These are phyloP conservation scores for Dorcus parallelipipedus DNA, from an alignment of 2,888 invertebrate genomes.

Conservation along the genomic window DNA sequence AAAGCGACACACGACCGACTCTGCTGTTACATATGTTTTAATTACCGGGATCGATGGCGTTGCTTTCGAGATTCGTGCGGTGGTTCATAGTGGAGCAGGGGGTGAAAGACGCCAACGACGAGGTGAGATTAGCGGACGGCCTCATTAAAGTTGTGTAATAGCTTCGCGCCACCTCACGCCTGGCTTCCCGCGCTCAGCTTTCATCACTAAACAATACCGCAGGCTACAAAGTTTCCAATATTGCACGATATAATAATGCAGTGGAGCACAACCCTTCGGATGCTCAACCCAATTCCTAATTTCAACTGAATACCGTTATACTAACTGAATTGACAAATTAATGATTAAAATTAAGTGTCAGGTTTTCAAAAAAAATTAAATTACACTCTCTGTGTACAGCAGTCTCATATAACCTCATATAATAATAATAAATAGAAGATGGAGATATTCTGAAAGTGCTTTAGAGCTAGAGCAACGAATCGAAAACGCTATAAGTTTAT, in stretches of 20 bases:
- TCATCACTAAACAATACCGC: constrained; percentile 37
- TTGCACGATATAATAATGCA: constrained; percentile 24
- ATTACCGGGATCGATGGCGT: constrained; percentile 45
- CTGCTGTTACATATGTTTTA: constrained; percentile 45
- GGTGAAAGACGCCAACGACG: constrained; percentile 1
- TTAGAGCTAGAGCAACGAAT: no score
- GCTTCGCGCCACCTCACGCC: constrained; percentile 45
- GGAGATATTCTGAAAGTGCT: no score
- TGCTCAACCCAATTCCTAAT: no score
- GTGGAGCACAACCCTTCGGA: not conserved
- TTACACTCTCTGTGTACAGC: no score
- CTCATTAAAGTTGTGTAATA: constrained; percentile 50
- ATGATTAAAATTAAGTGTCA: no score
- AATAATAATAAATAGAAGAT: no score
- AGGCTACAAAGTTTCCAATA: constrained; percentile 30
- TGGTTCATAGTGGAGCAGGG: constrained; percentile 5
- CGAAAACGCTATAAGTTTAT: no score
- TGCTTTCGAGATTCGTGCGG: constrained; percentile 41
- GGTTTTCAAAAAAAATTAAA: no score
- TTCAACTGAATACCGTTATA: no score
- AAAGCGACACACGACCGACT: constrained; percentile 17
- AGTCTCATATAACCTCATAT: no score
- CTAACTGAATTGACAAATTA: no score
- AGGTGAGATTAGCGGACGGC: constrained; percentile 43
- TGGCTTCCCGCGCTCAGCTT: constrained; percentile 38